phyloP scores from a whole-genome alignment of 2,797 vertebrate genomes.

The Streptopelia turtur region DNA sequence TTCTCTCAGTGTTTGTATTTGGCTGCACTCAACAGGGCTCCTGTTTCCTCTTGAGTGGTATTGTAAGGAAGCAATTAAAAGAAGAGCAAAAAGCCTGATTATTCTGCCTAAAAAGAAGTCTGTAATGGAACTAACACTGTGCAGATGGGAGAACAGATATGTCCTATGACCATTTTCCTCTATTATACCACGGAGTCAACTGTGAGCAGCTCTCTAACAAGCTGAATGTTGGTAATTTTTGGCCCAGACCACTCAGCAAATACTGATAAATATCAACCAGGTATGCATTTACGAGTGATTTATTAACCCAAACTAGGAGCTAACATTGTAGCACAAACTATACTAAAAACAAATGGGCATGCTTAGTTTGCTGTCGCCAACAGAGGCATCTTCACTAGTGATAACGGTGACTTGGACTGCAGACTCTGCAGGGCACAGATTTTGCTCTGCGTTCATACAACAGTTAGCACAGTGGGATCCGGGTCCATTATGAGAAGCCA shows the following conservation, averaged over 20 bases:
- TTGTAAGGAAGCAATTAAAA: constrained; percentile 45
- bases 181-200: constrained; percentile 41
- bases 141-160: constrained; percentile 45
- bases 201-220: constrained; percentile 17
- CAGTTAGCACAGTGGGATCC: constrained; percentile 41
- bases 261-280: constrained; percentile 32
- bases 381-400: neutral
- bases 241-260: constrained; percentile 8
- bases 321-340: neutral
- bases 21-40: neutral
- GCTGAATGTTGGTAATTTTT: constrained; percentile 30
- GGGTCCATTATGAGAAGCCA: constrained; percentile 26
- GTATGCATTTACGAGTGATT: constrained; percentile 5
- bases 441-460: neutral
- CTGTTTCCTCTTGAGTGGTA: constrained; percentile 22
- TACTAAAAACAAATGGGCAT: neutral
- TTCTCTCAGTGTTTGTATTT: constrained; percentile 39
- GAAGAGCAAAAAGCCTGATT: constrained; percentile 45
- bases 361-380: constrained; percentile 29
- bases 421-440: constrained; percentile 40
- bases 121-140: constrained; percentile 27
- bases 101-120: constrained; percentile 40
- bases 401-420: constrained; percentile 30
- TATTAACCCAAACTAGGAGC: constrained; percentile 17
- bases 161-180: constrained; percentile 36